Percentiles rank a stretch among this genome's conserved stretches.
phyloP scores from a whole-genome alignment of 2,888 invertebrate genomes.

The Salticus scenicus region DNA sequence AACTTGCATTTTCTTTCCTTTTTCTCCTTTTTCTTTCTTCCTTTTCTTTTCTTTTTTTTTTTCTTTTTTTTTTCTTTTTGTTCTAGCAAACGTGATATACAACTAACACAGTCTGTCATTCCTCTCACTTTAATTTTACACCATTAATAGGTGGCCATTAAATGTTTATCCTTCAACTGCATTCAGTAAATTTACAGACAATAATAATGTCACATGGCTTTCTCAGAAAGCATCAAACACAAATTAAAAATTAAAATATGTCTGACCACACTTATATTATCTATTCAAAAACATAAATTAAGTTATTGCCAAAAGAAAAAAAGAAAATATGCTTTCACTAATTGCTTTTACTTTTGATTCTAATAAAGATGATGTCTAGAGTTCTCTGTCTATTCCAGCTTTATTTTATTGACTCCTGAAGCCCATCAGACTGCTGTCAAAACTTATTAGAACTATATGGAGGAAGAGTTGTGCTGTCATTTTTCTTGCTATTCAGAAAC shows the following conservation, averaged over 20 bases:
- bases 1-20: too few relatives aligned
- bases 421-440: constrained; percentile 49
- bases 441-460: constrained; percentile 54
- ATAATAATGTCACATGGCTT: too few relatives aligned
- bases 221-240: not conserved
- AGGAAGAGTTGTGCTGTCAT: constrained; percentile 42
- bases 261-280: too few relatives aligned
- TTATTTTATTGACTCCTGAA: constrained; percentile 42
- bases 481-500: constrained; percentile 44
- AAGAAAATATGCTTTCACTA: not conserved
- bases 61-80: too few relatives aligned
- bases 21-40: too few relatives aligned
- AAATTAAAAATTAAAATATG: not conserved
- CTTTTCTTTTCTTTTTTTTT: too few relatives aligned
- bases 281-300: not conserved
- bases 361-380: not conserved
- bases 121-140: too few relatives aligned
- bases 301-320: not conserved
- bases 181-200: too few relatives aligned
- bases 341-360: not conserved
- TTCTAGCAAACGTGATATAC: too few relatives aligned
- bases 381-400: not conserved
- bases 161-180: too few relatives aligned
- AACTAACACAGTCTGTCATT: too few relatives aligned
- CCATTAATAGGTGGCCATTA: too few relatives aligned